Conservation (phyloP, 2,113 vertebrate species). For the Ceyx cyanopectus region DNA sequence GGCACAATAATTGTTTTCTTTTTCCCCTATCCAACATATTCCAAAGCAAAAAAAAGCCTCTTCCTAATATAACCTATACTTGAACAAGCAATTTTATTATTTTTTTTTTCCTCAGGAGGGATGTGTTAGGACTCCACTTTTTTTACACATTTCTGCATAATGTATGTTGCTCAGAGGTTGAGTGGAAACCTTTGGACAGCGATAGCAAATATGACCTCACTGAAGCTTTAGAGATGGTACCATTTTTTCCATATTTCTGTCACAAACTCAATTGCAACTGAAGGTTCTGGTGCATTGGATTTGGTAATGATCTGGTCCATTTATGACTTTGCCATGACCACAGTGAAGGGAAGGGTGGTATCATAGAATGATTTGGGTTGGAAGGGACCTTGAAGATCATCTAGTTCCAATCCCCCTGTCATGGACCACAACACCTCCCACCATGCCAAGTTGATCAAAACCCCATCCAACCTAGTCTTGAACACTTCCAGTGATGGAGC, state of each 20-base stretch:
- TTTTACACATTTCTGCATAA: background rate
- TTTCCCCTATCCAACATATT: background rate
- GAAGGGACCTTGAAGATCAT: too few relatives aligned
- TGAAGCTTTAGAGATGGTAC: background rate
- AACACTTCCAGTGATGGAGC: too few relatives aligned
- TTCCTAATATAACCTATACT: background rate
- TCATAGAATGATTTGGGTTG: too few relatives aligned
- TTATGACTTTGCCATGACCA: background rate
- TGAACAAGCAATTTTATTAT: background rate
- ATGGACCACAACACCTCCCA: too few relatives aligned
- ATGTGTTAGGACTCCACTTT: background rate
- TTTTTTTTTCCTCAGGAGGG: background rate
- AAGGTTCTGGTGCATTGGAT: fast-evolving
- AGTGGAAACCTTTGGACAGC: background rate
- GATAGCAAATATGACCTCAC: background rate
- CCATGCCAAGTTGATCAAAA: too few relatives aligned
- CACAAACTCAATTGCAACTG: background rate
- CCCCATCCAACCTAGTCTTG: too few relatives aligned
- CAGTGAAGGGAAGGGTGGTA: background rate
- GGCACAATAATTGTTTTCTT: background rate
- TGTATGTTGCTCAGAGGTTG: background rate
- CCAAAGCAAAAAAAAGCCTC: background rate
- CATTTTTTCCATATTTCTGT: background rate
- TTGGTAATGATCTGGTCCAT: background rate
- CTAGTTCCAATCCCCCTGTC: too few relatives aligned